Conservation (phyloP, 2,113 vertebrate genomes). For the Orycteropus afer region DNA sequence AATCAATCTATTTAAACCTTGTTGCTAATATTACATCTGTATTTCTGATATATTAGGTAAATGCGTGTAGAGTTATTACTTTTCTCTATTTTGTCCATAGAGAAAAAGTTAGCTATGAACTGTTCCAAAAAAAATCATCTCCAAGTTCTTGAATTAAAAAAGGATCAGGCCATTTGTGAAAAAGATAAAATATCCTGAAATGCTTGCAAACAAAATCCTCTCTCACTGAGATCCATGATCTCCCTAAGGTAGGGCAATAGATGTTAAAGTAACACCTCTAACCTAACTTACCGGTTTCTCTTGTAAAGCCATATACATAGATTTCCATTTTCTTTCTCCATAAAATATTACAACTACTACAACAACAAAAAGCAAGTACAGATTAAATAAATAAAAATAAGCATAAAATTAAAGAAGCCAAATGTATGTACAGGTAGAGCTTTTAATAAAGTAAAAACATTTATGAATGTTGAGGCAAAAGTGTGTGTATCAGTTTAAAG, state of each 20-base stretch:
- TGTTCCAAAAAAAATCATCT: slow-evolving; percentile 52
- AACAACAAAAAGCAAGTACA: neutral
- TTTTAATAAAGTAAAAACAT: neutral
- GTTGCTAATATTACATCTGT: slow-evolving; percentile 41
- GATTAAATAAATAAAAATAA: slow-evolving; percentile 1
- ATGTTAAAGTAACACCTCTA: neutral
- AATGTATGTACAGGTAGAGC: neutral
- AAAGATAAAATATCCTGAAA: slow-evolving; percentile 27
- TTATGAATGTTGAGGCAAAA: neutral
- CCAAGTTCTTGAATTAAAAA: neutral
- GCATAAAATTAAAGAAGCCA: neutral
- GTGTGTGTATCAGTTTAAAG: neutral
- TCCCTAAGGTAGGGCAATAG: neutral
- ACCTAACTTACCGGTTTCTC: neutral
- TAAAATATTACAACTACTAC: neutral
- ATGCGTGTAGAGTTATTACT: neutral
- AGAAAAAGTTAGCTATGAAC: slow-evolving; percentile 34
- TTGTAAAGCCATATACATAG: neutral
- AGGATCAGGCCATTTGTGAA: neutral
- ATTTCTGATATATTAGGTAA: slow-evolving; percentile 44
- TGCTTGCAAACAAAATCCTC: neutral
- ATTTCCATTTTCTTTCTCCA: neutral
- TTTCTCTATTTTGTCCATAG: neutral
- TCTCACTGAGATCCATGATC: neutral
- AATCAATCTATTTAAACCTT: slow-evolving; percentile 69